Percentiles rank a stretch among this genome's conserved stretches.
phyloP scores from a whole-genome alignment of 2,113 vertebrate genomes.

The rat (Rattus norvegicus) region GRCr8 NC_086025.1:73039501-73040000 shows the following conservation, averaged over 20 bases:
- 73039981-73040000: neutral
- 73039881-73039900: neutral
- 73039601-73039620: neutral
- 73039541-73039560: neutral
- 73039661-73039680: neutral
- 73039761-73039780: neutral
- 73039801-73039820: neutral
- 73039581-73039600: neutral
- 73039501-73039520: too few relatives aligned
- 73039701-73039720: neutral
- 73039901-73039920: neutral
- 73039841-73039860: neutral
- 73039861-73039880: neutral
- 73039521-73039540: neutral
- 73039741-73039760: neutral
- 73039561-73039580: neutral
- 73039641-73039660: neutral
- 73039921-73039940: neutral
- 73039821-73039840: neutral
- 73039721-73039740: too few relatives aligned
- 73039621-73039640: neutral
- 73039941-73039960: neutral
- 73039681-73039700: neutral
- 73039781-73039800: neutral
- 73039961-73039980: neutral